phyloP scores from a whole-genome alignment of 2,797 vertebrate genomes.

The Pangasius larnaudii region DNA sequence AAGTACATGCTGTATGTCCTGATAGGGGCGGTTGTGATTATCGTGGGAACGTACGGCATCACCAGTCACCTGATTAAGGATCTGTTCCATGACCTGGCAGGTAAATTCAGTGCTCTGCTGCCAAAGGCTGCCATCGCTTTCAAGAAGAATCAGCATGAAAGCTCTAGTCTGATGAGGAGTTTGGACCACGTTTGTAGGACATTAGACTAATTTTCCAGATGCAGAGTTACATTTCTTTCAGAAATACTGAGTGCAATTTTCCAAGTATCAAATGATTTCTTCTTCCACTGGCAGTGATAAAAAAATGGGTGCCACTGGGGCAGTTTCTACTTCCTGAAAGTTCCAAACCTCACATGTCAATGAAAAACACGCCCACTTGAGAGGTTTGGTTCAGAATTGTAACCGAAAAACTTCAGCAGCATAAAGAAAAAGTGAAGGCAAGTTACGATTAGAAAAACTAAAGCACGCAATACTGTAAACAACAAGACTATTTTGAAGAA shows the following conservation, averaged over 20 bases:
- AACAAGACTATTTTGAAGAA: too few relatives aligned
- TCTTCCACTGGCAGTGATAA: not conserved
- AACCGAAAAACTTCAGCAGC: not conserved
- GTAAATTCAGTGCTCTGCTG: constrained; percentile 58
- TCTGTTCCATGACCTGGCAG: constrained; percentile 76
- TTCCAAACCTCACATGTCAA: not conserved
- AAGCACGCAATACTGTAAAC: not conserved
- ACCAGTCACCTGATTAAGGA: constrained; percentile 82
- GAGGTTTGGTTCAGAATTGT: not conserved
- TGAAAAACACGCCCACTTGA: not conserved
- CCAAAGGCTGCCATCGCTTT: not conserved
- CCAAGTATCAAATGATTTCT: not conserved
- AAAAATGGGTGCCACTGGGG: not conserved
- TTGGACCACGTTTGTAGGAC: not conserved
- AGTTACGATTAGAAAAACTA: not conserved
- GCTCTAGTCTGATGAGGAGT: not conserved
- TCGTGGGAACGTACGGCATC: constrained; percentile 75
- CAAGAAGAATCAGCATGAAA: not conserved
- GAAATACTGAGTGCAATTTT: not conserved
- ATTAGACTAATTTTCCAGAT: not conserved
- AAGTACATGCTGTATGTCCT: constrained; percentile 72
- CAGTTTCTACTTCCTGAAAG: not conserved
- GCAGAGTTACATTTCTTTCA: not conserved
- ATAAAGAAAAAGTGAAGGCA: not conserved
- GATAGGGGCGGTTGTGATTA: constrained; percentile 70